Base-by-base conservation (phyloP, 1,140 invertebrate species). In the Telenomus remus region DNA sequence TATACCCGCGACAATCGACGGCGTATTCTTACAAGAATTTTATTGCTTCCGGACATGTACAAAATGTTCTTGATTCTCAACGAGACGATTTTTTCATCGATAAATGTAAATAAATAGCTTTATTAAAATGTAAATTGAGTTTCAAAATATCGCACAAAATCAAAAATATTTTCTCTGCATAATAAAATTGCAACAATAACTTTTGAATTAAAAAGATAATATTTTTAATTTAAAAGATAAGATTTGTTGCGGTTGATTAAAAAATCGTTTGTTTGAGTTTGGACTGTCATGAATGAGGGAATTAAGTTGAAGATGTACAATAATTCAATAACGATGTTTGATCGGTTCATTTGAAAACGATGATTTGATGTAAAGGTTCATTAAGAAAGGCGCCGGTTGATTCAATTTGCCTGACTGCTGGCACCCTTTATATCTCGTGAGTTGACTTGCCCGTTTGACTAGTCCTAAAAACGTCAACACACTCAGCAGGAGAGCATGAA, bases 1-100 rank as follows among this genome's bases (percentile, higher is more conserved):
- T 83, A 82, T 83, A 84, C 80, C 81, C 72, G 74, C 79, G 72
- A 75, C 83, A 69, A 84, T 85, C 82, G 83, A 83, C 83, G 76
- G 70, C 73, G 35, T 44, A 64, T 60, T 71, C 68, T 27, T 27
- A 68, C 64, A 50, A 71, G 57, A 61, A 48, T 27, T 27, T 27
- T 34, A 37, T 75, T 71, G 80, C 80, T 79, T 35, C 37, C 48
- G 47, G 53, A 42, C 33, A 42, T 53, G 37, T 39, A 11, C 37
- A n/a, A 39, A 39, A 39, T 27, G 19, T 27, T 27, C 19, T 27
- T 27, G 19, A 27, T 11, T 39, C n/a, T 9, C 9, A 39, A 39
- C n/a, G 9, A 4, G n/a, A 11, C 37, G 37, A 39, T 39, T 39
- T 39, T 39, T n/a, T 9, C 37, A 11, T 39, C 19, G 19, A 27